These are phyloP conservation scores for Bostrychus sinensis DNA, from an alignment of 2,113 vertebrate species.

Conservation along the genomic window DNA sequence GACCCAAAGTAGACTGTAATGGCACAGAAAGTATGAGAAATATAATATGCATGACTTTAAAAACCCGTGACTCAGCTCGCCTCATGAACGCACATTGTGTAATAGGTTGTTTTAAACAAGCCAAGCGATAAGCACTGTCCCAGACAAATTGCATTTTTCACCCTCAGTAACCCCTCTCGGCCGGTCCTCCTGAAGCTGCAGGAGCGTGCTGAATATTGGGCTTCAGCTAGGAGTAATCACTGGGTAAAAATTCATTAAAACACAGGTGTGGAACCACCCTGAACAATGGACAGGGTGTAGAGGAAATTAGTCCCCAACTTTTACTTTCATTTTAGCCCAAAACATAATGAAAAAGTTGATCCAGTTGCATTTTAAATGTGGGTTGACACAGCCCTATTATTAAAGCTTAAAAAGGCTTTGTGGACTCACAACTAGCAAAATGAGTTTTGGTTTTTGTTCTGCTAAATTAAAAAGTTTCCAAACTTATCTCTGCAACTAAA, in stretches of 20 bases:
- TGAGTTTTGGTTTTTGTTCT: neutral
- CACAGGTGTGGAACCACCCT: neutral
- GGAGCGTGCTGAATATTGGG: slow-evolving; percentile 6
- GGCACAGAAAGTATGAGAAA: neutral
- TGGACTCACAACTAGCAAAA: neutral
- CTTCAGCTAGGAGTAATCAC: slow-evolving; percentile 19
- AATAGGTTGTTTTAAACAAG: slow-evolving; percentile 53
- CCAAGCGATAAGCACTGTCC: slow-evolving; percentile 43
- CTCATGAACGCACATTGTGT: slow-evolving; percentile 27
- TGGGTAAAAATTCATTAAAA: slow-evolving; percentile 20
- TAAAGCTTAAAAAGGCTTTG: neutral
- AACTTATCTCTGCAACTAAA: neutral
- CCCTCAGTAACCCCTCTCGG: slow-evolving; percentile 24
- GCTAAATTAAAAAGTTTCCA: neutral
- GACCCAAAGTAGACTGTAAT: neutral
- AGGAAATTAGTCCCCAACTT: slow-evolving; percentile 16
- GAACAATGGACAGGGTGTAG: slow-evolving; percentile 24
- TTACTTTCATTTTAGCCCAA: neutral
- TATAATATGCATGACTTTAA: slow-evolving; percentile 3
- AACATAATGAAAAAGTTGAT: slow-evolving; percentile 14
- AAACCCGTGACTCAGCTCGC: slow-evolving; percentile 23
- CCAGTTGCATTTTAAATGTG: slow-evolving; percentile 2
- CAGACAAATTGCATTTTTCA: slow-evolving; percentile 50
- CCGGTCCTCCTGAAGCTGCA: slow-evolving; percentile 10
- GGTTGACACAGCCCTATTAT: neutral